Evolutionary conservation across 64 coral and sea anemone species (phyloP).

Genomic region (Montipora capricornis): DNA sequence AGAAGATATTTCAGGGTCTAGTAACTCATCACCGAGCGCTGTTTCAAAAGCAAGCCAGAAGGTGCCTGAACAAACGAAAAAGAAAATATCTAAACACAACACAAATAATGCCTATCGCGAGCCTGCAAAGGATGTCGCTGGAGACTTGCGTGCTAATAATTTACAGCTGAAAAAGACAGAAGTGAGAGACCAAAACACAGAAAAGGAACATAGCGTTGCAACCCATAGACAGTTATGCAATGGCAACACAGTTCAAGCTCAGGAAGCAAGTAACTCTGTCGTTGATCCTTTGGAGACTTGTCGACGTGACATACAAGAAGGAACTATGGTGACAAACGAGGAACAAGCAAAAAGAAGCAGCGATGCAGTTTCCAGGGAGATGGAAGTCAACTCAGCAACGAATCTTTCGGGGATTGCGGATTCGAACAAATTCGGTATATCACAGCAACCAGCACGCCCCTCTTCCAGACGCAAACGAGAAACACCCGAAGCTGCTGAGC

Average conservation of each 20-base stretch:
- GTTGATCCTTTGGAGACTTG: neutral
- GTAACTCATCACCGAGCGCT: neutral
- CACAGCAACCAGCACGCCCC: neutral
- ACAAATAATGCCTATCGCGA: conserved; percentile 25
- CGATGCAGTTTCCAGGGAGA: neutral
- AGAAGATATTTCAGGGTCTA: neutral
- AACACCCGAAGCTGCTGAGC: neutral
- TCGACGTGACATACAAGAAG: neutral
- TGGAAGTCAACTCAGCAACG: neutral
- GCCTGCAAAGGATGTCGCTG: conserved; percentile 9
- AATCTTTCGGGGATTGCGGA: no score
- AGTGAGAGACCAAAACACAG: neutral
- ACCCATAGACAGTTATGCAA: neutral
- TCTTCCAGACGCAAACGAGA: neutral
- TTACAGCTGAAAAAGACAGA: neutral
- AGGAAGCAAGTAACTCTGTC: neutral
- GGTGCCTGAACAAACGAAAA: neutral
- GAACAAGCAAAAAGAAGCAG: neutral
- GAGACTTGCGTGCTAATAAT: neutral
- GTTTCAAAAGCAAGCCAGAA: neutral
- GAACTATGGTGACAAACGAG: neutral
- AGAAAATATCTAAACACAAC: conserved; percentile 1
- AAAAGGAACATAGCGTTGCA: no score
- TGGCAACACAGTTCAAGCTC: neutral
- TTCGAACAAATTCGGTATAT: neutral